These are phyloP conservation scores for Chromis chromis DNA, from an alignment of 2,797 vertebrate genomes.

Conservation along the genomic window DNA sequence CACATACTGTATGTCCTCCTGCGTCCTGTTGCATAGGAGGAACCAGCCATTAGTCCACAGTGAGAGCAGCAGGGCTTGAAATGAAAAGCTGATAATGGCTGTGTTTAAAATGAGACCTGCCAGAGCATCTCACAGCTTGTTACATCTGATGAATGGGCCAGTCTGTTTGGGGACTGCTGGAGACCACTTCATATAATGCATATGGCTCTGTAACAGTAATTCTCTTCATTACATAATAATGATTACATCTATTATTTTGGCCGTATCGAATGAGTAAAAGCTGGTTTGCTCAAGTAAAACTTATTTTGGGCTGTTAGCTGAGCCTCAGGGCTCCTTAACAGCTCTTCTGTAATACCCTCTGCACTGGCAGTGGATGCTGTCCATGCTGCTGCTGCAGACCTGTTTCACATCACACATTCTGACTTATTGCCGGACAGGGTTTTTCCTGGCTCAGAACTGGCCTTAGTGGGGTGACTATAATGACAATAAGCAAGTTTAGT, in stretches of 20 bases:
- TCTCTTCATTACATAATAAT: slow-evolving; percentile 28
- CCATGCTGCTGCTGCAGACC: too few relatives aligned
- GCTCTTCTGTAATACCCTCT: too few relatives aligned
- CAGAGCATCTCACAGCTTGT: slow-evolving; percentile 64
- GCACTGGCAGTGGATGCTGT: too few relatives aligned
- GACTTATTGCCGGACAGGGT: too few relatives aligned
- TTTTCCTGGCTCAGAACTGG: too few relatives aligned
- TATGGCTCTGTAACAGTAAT: slow-evolving; percentile 18
- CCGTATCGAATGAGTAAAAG: slow-evolving; percentile 10
- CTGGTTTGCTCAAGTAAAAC: background rate
- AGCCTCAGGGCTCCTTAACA: too few relatives aligned
- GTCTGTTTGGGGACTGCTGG: slow-evolving; percentile 26
- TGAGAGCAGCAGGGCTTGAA: slow-evolving; percentile 67
- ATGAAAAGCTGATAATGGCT: slow-evolving; percentile 63
- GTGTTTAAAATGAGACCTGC: slow-evolving; percentile 58
- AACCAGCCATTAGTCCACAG: slow-evolving; percentile 32
- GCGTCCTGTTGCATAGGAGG: slow-evolving; percentile 19
- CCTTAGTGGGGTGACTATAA: too few relatives aligned
- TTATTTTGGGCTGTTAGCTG: too few relatives aligned
- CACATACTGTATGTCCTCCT: background rate
- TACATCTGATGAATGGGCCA: slow-evolving; percentile 54
- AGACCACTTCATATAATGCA: slow-evolving; percentile 31
- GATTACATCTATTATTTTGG: slow-evolving; percentile 19
- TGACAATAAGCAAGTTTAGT: too few relatives aligned
- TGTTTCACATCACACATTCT: too few relatives aligned